Conservation (phyloP, 1,140 invertebrate genomes). For the Drosophila jambulina region DNA sequence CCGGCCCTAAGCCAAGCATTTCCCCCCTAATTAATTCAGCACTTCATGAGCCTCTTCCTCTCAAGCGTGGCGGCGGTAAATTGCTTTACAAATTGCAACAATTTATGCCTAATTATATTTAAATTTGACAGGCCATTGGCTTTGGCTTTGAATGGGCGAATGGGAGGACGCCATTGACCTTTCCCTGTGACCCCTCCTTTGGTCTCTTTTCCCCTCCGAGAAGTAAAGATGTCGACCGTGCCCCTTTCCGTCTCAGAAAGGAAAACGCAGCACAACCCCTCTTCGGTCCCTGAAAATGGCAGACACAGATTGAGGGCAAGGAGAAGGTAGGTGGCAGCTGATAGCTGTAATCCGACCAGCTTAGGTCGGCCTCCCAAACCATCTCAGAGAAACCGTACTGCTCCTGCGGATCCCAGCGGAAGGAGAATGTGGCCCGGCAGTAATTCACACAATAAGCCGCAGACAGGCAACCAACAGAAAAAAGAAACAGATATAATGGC, state of each 20-base stretch:
- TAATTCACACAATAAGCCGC: conserved; percentile 80
- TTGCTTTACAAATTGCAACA: conserved; percentile 40
- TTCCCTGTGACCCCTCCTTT: background rate
- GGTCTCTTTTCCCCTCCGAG: too few species aligned
- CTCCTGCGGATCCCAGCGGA: conserved; percentile 5
- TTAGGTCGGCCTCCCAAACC: conserved; percentile 7
- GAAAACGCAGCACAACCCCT: too few species aligned
- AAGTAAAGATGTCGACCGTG: conserved; percentile 24
- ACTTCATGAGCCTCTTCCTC: background rate
- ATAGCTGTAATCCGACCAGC: conserved; percentile 16
- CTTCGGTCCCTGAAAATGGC: background rate
- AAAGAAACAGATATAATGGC: conserved; percentile 15
- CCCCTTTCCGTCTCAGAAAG: background rate
- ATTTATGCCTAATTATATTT: conserved; percentile 53
- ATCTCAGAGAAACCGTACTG: conserved; percentile 17
- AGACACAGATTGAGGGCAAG: background rate
- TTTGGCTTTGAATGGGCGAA: conserved; percentile 3
- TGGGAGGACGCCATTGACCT: conserved; percentile 25
- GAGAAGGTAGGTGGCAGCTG: conserved; percentile 9
- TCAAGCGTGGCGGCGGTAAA: conserved; percentile 14
- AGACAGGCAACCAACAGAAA: conserved; percentile 57
- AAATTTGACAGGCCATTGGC: conserved; percentile 43
- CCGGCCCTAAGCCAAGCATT: conserved; percentile 1
- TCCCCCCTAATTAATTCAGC: conserved; percentile 26
- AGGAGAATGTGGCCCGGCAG: conserved; percentile 42